Conservation (phyloP, 2,888 invertebrate genomes). For the Prosapia bicincta region DNA sequence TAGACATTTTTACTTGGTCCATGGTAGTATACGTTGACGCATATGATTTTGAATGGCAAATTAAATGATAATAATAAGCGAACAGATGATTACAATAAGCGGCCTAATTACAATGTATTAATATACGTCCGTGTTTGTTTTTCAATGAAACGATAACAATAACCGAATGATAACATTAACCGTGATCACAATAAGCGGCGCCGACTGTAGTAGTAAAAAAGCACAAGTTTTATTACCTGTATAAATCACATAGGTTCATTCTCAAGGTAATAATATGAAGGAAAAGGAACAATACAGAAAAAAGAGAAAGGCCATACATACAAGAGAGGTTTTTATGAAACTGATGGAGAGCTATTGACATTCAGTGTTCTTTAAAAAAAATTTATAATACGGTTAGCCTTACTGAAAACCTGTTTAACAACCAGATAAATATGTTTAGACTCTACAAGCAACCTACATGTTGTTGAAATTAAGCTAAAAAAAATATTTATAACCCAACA, state of each 20-base stretch:
- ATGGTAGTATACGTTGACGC: no score
- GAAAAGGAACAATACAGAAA: not conserved
- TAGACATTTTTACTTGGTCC: no score
- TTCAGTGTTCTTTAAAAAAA: constrained; percentile 7
- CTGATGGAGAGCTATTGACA: not conserved
- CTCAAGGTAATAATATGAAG: constrained; percentile 1
- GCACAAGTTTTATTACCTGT: not conserved
- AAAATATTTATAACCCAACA: constrained; percentile 4
- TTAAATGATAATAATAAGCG: no score
- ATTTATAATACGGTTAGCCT: constrained; percentile 15
- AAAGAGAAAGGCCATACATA: not conserved
- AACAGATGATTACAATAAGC: no score
- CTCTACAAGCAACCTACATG: constrained; percentile 10
- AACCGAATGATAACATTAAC: no score
- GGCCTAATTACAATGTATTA: no score
- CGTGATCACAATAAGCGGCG: no score
- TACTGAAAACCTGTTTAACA: constrained; percentile 3
- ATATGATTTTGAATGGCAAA: no score
- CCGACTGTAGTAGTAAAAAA: no score
- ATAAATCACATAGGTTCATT: not conserved
- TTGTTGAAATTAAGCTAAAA: not conserved
- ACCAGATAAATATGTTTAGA: constrained; percentile 18
- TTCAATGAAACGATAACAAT: no score
- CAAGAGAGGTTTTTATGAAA: not conserved
- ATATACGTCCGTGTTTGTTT: no score